phyloP scores from a whole-genome alignment of 2,797 vertebrate species.

The Siniperca scherzeri region DNA sequence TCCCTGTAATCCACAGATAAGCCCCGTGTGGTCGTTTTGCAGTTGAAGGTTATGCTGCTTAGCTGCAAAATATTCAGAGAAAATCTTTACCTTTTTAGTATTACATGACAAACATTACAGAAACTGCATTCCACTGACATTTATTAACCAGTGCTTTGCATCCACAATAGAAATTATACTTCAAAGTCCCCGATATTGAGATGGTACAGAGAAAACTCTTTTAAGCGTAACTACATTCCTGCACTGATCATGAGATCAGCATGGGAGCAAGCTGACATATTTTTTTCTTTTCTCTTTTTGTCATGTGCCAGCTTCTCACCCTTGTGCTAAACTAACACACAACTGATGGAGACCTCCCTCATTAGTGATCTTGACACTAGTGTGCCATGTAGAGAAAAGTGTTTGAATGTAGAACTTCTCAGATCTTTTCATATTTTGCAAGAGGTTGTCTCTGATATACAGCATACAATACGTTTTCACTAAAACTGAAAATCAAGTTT shows the following conservation, averaged over 20 bases:
- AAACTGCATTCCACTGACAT: rapidly evolving
- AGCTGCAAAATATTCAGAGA: neutral
- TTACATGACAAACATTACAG: neutral
- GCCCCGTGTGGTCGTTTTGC: constrained; percentile 62
- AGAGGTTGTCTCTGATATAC: neutral
- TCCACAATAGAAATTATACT: neutral
- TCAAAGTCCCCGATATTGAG: too few relatives aligned
- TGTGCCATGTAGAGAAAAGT: constrained; percentile 7
- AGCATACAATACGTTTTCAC: too few relatives aligned
- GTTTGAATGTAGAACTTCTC: constrained; percentile 1
- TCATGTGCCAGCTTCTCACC: constrained; percentile 55
- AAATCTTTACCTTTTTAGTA: constrained; percentile 12
- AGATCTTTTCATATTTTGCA: neutral
- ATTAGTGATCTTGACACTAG: constrained; percentile 29
- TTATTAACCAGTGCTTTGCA: neutral
- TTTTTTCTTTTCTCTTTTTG: constrained; percentile 3
- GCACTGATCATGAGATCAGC: constrained; percentile 62
- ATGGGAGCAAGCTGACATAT: constrained; percentile 13
- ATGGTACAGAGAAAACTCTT: neutral
- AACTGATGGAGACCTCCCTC: constrained; percentile 20
- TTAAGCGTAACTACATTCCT: constrained; percentile 50
- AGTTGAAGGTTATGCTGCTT: constrained; percentile 14
- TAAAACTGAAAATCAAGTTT: neutral
- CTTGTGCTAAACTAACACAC: constrained; percentile 58
- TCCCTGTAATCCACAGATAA: constrained; percentile 79